Conservation (phyloP, 2,797 vertebrate species). For the Melanotaenia boesemani region DNA sequence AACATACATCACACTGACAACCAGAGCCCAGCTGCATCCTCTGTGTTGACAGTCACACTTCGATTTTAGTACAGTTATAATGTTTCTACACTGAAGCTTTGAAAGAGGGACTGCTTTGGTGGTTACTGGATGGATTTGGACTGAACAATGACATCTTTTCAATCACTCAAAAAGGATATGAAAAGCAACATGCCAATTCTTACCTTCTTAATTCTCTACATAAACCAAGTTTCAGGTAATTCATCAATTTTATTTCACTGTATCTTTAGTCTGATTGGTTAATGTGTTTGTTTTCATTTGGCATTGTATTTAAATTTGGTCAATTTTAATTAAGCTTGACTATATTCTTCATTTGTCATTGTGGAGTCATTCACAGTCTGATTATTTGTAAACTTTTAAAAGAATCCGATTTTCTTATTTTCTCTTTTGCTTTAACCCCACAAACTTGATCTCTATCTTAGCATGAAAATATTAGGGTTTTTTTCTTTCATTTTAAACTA, state of each 20-base stretch:
- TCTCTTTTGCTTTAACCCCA: too few species aligned
- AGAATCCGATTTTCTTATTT: not conserved
- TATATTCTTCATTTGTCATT: not conserved
- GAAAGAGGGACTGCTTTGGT: not conserved
- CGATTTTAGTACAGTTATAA: not conserved
- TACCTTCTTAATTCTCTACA: constrained; percentile 44
- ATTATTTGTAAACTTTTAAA: not conserved
- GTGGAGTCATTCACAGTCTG: not conserved
- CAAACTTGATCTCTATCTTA: not conserved
- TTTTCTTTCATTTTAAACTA: not conserved
- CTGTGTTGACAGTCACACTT: not conserved
- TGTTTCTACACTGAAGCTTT: constrained; percentile 8
- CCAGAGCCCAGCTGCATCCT: not conserved
- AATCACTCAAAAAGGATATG: constrained; percentile 56
- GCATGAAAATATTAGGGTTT: not conserved
- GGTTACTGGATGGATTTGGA: constrained; percentile 17
- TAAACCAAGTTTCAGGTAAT: constrained; percentile 72
- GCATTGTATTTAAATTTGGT: not conserved
- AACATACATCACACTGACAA: not conserved
- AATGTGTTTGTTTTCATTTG: not conserved
- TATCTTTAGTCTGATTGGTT: not conserved
- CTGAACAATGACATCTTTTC: constrained; percentile 14
- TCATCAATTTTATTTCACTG: constrained; percentile 2
- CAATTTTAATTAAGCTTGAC: not conserved
- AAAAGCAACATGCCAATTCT: constrained; percentile 39